A percentile compares a stretch with the other conserved stretches of the same genome.
phyloP scores from a whole-genome alignment of 2,888 invertebrate species.

The Vannuccia rotundouncinata region DNA sequence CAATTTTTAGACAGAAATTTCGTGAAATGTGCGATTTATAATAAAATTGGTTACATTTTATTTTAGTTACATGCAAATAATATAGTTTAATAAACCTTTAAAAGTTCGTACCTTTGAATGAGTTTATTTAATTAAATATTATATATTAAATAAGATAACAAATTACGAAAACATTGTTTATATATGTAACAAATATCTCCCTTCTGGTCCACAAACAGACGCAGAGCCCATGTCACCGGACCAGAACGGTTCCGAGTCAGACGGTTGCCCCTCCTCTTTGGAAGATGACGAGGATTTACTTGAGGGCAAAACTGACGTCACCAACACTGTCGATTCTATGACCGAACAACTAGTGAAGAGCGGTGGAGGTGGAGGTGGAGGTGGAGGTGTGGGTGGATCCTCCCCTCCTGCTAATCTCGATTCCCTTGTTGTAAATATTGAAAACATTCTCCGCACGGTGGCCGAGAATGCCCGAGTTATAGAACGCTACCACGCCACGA shows the following conservation, averaged over 20 bases:
- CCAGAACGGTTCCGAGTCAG: not conserved
- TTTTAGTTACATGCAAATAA: too few relatives aligned
- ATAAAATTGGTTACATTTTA: too few relatives aligned
- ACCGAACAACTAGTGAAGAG: not conserved
- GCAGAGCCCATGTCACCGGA: constrained; percentile 3
- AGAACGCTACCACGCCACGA: not conserved
- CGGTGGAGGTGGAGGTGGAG: not conserved
- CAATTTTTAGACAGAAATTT: too few relatives aligned
- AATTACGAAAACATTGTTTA: too few relatives aligned
- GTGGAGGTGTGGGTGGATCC: not conserved
- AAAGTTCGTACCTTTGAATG: not conserved
- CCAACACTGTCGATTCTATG: not conserved
- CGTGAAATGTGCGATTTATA: too few relatives aligned
- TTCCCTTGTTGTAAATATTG: not conserved
- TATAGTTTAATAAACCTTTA: too few relatives aligned
- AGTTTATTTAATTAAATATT: not conserved
- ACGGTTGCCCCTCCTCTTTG: constrained; percentile 6
- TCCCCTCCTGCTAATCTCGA: not conserved
- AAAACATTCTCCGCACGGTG: not conserved
- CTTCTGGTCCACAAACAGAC: too few relatives aligned
- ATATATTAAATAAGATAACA: not conserved
- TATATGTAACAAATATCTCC: too few relatives aligned
- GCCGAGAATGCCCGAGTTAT: constrained; percentile 7
- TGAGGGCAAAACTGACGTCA: not conserved
- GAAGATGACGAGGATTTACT: not conserved